Base-by-base conservation (phyloP, 2,888 invertebrate genomes). In the Carpatolechia fugitivella region DNA sequence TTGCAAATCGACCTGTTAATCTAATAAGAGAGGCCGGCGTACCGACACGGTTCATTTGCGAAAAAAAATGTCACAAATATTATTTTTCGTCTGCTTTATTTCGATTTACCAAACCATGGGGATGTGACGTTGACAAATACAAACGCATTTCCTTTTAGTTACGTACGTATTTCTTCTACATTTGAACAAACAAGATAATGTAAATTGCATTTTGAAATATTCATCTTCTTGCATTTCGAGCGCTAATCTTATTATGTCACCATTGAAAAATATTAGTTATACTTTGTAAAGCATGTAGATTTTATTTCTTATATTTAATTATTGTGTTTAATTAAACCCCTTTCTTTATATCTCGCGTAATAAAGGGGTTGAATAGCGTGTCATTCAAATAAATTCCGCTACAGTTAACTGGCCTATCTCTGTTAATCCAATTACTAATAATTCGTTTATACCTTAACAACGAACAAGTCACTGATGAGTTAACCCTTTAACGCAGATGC, bases 1-100 rank as follows among this genome's bases (percentile, higher is more conserved):
- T 90, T 87, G 85, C 83, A 89, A 89, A 90, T 88, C 85, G 86
- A 79, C 87, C 86, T 84, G 89, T 84, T 90, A 89, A 90, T 90
- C 89, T 88, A 90, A 90, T 90, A 88, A 87, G 82, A 78, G 85
- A 69, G 73, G 71, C 76, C 75, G 59, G 66, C 69, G 75, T 80
- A 49, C 41, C 64, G 81, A 74, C 79, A 87, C 87, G 87, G 82
- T 86, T 89, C 89, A 89, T 89, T 89, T 89, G 85, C 70, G 76
- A 79, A 82, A 89, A 75, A 87, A 82, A 88, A 88, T 86, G 82
- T 80, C 79, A 74, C 69, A 68, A 74, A 74, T 80, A 77, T 74
- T 66, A 71, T 80, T 82, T 81, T 82, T 76, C 71, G 69, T 70
- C 71, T 72, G 67, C 64, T 68, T 67, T 72, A 72, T 72, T 72